A percentile compares a stretch with the other conserved stretches of the same genome.
phyloP scores from a whole-genome alignment of 2,113 vertebrate species.

The Microtus ochrogaster region DNA sequence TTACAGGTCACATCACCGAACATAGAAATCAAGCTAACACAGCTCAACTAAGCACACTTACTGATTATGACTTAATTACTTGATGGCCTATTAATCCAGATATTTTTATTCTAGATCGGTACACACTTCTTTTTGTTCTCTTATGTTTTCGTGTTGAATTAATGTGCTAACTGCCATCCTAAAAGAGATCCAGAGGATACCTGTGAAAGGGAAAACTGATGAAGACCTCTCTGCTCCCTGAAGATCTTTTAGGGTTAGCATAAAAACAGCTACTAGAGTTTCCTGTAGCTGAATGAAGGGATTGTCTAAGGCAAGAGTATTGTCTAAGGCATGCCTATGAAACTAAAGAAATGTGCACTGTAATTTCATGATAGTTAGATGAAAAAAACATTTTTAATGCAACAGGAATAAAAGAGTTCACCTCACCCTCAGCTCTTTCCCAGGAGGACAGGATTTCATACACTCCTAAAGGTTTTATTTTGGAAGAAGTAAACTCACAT shows the following conservation, averaged over 20 bases:
- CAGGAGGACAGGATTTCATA: neutral
- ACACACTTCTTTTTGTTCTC: neutral
- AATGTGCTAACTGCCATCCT: neutral
- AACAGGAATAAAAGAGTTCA: neutral
- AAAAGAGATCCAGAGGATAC: neutral
- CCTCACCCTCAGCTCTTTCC: no score
- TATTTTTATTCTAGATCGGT: neutral
- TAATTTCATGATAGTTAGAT: neutral
- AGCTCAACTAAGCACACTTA: neutral
- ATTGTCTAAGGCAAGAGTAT: neutral
- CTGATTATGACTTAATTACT: neutral
- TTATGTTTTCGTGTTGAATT: neutral
- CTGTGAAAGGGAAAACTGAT: neutral
- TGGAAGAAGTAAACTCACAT: neutral
- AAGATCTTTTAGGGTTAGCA: neutral
- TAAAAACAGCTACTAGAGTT: neutral
- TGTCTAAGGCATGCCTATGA: neutral
- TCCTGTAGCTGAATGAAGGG: neutral
- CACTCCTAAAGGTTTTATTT: neutral
- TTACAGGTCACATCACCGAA: neutral
- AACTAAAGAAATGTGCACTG: neutral
- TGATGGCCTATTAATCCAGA: neutral
- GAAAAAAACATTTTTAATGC: neutral
- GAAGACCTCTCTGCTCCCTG: neutral
- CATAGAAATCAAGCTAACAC: slow-evolving; percentile 10